phyloP scores from a whole-genome alignment of 2,797 vertebrate species.

The Cryptoprocta ferox region DNA sequence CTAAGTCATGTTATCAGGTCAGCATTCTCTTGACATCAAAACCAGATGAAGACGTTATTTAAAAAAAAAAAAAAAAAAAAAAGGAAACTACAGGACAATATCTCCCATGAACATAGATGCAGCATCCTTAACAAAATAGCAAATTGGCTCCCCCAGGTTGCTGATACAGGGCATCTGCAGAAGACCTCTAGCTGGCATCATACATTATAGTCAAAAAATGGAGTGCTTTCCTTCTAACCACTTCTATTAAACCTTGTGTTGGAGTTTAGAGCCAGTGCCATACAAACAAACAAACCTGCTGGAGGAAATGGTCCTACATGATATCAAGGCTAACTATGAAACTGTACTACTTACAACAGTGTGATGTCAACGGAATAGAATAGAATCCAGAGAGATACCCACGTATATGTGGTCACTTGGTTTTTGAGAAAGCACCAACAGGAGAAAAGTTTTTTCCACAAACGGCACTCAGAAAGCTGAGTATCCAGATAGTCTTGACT shows the following conservation, averaged over 20 bases:
- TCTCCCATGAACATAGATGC: background rate
- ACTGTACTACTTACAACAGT: background rate
- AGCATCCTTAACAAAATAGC: background rate
- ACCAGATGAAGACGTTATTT: background rate
- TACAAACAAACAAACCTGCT: background rate
- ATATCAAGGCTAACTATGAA: background rate
- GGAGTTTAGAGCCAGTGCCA: background rate
- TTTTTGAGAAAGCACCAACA: background rate
- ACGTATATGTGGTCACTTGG: background rate
- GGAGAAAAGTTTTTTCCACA: conserved; percentile 3
- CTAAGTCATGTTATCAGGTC: background rate
- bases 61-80: background rate
- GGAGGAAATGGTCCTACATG: background rate
- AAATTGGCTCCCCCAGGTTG: background rate
- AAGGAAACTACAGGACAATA: background rate
- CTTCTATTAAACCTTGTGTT: background rate
- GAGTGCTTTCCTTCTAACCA: background rate
- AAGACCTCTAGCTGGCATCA: background rate
- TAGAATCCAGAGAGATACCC: background rate
- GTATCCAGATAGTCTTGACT: background rate
- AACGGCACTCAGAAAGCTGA: background rate
- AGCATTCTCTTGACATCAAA: background rate
- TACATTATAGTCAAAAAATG: background rate
- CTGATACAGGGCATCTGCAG: background rate
- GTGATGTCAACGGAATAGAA: background rate